A percentile compares a stretch with the other conserved stretches of the same genome.
phyloP scores from a whole-genome alignment of 2,888 invertebrate species.

The Drosophila merina region DNA sequence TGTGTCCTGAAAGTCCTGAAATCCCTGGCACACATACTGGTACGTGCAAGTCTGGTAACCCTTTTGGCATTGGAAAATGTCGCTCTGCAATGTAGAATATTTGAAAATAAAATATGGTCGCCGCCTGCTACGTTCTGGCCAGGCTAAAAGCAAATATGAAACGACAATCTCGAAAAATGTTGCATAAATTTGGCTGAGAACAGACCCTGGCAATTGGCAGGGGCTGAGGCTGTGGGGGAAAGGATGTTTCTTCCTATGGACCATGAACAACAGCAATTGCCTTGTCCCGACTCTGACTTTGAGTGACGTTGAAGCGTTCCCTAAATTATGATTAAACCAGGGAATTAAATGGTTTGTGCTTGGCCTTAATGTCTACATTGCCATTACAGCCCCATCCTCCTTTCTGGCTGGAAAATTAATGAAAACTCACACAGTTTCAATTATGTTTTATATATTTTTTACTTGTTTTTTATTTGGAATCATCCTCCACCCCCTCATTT shows the following conservation, averaged over 20 bases:
- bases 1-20: background rate
- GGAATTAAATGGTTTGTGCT: conserved; percentile 64
- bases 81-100: conserved; percentile 40
- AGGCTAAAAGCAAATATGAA: conserved; percentile 24
- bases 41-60: background rate
- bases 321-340: conserved; percentile 69
- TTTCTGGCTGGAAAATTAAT: conserved; percentile 50
- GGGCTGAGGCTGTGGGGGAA: background rate
- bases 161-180: conserved; percentile 43
- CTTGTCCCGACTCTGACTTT: conserved; percentile 60
- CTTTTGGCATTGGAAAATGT: conserved; percentile 1
- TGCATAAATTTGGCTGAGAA: conserved; percentile 58
- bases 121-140: conserved; percentile 10
- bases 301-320: conserved; percentile 66
- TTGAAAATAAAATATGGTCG: conserved; percentile 37
- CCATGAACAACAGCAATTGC: conserved; percentile 12
- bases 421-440: conserved; percentile 42
- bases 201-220: conserved; percentile 20
- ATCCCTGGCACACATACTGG: background rate
- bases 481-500: background rate
- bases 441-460: conserved; percentile 23
- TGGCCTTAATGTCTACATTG: conserved; percentile 28
- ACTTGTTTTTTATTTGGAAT: background rate
- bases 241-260: conserved; percentile 1
- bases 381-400: background rate